Evolutionary conservation across 2,113 vertebrate genomes (phyloP).

Genomic region (Myiozetetes cayanensis): DNA sequence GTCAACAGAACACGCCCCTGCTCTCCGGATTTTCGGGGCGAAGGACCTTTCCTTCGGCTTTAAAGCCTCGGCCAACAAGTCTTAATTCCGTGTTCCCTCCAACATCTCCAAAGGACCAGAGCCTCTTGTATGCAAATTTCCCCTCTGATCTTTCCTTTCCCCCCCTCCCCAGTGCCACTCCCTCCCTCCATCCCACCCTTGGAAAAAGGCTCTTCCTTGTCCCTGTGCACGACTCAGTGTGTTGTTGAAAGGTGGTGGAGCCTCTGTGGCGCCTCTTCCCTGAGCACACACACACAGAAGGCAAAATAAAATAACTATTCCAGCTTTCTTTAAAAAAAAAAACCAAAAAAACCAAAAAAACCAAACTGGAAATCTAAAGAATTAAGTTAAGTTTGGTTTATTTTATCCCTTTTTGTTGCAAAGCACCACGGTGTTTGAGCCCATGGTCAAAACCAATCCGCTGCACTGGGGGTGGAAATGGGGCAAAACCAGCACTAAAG

Average conservation of each 20-base stretch:
- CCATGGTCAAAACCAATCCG: too few species aligned
- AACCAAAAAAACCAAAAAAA: neutral
- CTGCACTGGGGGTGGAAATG: neutral
- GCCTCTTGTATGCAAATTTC: neutral
- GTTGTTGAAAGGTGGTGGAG: conserved; percentile 5
- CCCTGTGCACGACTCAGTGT: neutral
- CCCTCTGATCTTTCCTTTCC: neutral
- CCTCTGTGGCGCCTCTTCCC: neutral
- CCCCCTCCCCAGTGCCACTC: neutral
- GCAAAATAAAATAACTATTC: rapidly evolving
- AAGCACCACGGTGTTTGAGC: neutral
- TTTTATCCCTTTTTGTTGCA: rapidly evolving
- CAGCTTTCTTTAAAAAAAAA: neutral
- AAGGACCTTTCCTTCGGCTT: neutral
- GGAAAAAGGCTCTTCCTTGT: neutral
- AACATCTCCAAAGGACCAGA: neutral
- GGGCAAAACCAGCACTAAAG: neutral
- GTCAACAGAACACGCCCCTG: conserved; percentile 35
- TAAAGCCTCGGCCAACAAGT: conserved; percentile 23
- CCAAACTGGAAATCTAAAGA: neutral
- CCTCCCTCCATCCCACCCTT: neutral
- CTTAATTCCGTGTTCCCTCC: neutral
- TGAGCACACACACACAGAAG: rapidly evolving
- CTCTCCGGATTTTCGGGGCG: neutral
- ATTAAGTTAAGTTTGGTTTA: neutral